phyloP scores from a whole-genome alignment of 2,888 invertebrate species.

The Stenodera caucasica region DNA sequence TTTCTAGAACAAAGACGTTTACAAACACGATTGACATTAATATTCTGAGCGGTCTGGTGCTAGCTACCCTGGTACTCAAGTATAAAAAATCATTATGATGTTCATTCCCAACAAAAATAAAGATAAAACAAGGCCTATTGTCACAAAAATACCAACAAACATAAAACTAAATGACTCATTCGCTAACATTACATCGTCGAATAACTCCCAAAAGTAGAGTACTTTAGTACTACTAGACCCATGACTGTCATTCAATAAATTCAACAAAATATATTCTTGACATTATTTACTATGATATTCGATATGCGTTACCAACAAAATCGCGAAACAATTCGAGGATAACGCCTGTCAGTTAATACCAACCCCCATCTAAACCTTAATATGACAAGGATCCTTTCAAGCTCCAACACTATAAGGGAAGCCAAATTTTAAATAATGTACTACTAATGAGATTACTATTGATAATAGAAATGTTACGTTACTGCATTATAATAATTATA shows the following conservation, averaged over 20 bases:
- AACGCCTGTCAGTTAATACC: neutral
- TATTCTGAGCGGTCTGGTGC: constrained; percentile 47
- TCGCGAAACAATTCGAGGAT: neutral
- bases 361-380: too few relatives aligned
- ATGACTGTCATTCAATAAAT: neutral
- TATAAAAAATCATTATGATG: constrained; percentile 53
- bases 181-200: constrained; percentile 26
- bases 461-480: neutral
- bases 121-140: constrained; percentile 48
- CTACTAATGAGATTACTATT: neutral
- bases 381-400: too few relatives aligned
- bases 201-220: constrained; percentile 23
- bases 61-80: constrained; percentile 43
- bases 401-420: too few relatives aligned
- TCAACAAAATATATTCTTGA: neutral
- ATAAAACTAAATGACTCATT: constrained; percentile 51
- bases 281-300: neutral
- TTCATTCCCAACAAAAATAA: constrained; percentile 50
- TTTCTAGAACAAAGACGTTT: constrained; percentile 53
- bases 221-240: constrained; percentile 12
- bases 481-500: neutral
- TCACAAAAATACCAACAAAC: constrained; percentile 42
- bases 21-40: constrained; percentile 52
- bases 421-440: too few relatives aligned
- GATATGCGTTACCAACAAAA: neutral